These are phyloP conservation scores for Uromys caudimaculatus DNA, from an alignment of 2,797 vertebrate genomes.

Conservation along the genomic window DNA sequence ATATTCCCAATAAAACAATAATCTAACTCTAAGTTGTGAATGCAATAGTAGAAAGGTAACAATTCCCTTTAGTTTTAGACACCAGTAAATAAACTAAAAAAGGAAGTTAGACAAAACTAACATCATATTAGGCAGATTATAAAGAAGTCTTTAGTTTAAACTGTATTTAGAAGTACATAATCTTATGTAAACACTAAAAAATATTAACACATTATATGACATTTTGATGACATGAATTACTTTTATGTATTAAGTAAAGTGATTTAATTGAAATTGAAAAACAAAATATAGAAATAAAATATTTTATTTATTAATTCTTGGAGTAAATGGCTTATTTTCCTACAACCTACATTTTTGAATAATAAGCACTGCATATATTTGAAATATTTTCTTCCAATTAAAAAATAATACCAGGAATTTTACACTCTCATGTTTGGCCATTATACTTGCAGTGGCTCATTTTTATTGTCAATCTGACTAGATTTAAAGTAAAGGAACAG, in stretches of 20 bases:
- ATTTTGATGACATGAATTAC: background rate
- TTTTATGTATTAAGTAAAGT: background rate
- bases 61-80: background rate
- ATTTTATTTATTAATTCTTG: background rate
- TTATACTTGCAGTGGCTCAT: background rate
- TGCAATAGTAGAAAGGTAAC: background rate
- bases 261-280: background rate
- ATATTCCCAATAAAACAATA: background rate
- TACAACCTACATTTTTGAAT: conserved; percentile 28
- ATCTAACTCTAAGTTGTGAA: background rate
- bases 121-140: conserved; percentile 41
- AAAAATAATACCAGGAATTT: background rate
- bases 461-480: background rate
- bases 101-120: conserved; percentile 2
- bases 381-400: background rate
- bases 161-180: background rate
- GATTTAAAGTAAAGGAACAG: background rate
- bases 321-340: conserved; percentile 20
- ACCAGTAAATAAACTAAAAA: background rate
- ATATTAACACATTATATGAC: background rate
- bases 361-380: conserved; percentile 12
- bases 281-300: background rate
- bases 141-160: background rate
- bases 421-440: background rate
- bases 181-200: background rate